Percentiles rank a stretch among this genome's conserved stretches.
Conservation (phyloP, 2,888 invertebrate genomes). For the Pristionchus arcanus region DNA sequence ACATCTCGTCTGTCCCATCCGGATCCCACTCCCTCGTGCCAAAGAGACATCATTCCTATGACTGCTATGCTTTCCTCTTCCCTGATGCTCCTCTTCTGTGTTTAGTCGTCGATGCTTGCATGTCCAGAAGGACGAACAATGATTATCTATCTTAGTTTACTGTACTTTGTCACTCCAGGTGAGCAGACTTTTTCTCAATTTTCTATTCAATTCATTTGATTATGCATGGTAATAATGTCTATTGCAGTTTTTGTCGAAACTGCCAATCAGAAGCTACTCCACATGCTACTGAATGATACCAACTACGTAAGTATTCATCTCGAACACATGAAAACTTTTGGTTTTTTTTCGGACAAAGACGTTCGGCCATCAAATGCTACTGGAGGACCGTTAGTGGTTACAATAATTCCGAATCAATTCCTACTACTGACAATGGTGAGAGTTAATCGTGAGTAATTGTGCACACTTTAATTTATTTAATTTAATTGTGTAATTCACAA, state of each 20-base stretch:
- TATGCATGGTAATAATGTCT: too few species aligned
- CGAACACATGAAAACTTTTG: too few species aligned
- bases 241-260: constrained; percentile 17
- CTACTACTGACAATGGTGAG: constrained; percentile 62
- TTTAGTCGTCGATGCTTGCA: background rate
- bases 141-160: background rate
- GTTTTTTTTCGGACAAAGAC: constrained; percentile 7
- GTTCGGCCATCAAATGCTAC: background rate
- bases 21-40: constrained; percentile 5
- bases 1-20: background rate
- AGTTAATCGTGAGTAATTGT: too few species aligned
- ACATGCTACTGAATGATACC: background rate
- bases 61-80: background rate
- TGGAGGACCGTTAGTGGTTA: constrained; percentile 59
- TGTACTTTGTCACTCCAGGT: background rate
- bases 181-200: background rate
- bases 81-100: background rate
- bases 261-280: constrained; percentile 29
- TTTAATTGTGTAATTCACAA: too few species aligned
- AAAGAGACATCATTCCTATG: background rate
- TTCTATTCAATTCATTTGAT: background rate
- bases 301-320: constrained; percentile 29
- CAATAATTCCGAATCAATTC: constrained; percentile 64
- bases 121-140: background rate
- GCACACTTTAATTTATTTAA: too few species aligned